Conservation (phyloP, 2,888 invertebrate genomes). For the Caenorhabditis zanzibari region DNA sequence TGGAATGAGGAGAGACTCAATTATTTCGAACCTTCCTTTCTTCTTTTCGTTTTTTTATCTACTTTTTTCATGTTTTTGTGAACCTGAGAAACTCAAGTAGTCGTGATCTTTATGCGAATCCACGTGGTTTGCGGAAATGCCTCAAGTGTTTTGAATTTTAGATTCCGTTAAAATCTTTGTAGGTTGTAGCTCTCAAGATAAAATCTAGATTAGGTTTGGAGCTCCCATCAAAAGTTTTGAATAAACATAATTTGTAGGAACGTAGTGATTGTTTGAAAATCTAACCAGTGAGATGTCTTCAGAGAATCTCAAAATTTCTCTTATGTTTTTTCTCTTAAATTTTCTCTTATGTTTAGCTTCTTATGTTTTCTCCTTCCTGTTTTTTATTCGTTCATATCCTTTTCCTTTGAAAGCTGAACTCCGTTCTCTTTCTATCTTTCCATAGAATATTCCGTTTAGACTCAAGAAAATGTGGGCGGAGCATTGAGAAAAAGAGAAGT, state of each 20-base stretch:
- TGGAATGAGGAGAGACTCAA: constrained; percentile 27
- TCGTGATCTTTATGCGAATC: neutral
- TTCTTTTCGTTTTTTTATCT: constrained; percentile 26
- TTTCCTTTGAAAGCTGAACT: constrained; percentile 10
- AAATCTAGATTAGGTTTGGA: no score
- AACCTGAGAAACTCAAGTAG: constrained; percentile 20
- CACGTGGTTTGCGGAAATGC: constrained; percentile 11
- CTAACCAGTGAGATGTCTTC: no score
- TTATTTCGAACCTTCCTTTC: constrained; percentile 33
- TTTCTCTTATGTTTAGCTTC: neutral
- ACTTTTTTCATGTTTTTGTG: neutral
- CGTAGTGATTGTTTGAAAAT: no score
- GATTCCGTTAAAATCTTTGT: neutral
- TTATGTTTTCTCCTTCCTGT: neutral
- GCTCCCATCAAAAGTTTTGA: no score
- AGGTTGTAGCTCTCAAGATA: neutral
- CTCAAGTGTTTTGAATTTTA: constrained; percentile 22
- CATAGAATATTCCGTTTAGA: neutral
- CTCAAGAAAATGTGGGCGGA: neutral
- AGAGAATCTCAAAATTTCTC: no score
- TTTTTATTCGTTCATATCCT: constrained; percentile 20
- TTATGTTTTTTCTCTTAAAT: neutral
- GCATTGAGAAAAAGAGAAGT: constrained; percentile 9
- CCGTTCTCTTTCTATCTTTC: neutral
- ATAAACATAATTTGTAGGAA: no score